Base-by-base conservation (phyloP, 2,888 invertebrate species). In the Bombylius discolor region DNA sequence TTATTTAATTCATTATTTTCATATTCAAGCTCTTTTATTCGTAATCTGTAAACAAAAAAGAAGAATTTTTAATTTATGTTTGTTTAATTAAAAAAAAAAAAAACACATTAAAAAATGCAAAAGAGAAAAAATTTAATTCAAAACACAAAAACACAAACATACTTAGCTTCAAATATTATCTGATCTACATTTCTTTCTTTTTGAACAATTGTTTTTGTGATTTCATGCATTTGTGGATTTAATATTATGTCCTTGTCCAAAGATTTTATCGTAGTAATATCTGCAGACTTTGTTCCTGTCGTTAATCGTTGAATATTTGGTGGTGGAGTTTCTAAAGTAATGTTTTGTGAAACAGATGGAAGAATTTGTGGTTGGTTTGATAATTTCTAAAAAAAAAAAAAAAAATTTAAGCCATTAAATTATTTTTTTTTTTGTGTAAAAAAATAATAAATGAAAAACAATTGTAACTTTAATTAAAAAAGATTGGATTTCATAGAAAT, bases 1-100 rank as follows among this genome's bases (percentile, higher is more conserved):
- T 66, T 62, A 58, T 73, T 72, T 46, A 73, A 58, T 58, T 69
- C 63, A 60, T 69, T 66, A 56, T 72, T 71, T 61, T 73, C 72
- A 49, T 66, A 60, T 57, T 73, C 73, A 46, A 73, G 57, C 60
- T 72, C 67, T 54, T 66, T 63, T 54, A 73, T 65, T 9, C 72
- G 70, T 45, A 65, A 60, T 58, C 73, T 73, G 45, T 11, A 48
- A 54, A 51, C 6, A 23, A 23, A 23, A 23, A 3, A 23, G 23
- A 23, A 23, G 23, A 9, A 23, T n/a, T n/a, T 2, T 14, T n/a
- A 46, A 33, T 39, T 39, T 39, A 4, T 39, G 11, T 9, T 39
- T 8, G 32, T n/a, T 23, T 3, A 23, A 1, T 23, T 23, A 3
- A 23, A 23, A 23, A 3, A 2, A 23, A 23, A 23, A 23, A 23